Evolutionary conservation across 2,888 invertebrate genomes (phyloP).

Genomic region (Opisthograptis luteolata): DNA sequence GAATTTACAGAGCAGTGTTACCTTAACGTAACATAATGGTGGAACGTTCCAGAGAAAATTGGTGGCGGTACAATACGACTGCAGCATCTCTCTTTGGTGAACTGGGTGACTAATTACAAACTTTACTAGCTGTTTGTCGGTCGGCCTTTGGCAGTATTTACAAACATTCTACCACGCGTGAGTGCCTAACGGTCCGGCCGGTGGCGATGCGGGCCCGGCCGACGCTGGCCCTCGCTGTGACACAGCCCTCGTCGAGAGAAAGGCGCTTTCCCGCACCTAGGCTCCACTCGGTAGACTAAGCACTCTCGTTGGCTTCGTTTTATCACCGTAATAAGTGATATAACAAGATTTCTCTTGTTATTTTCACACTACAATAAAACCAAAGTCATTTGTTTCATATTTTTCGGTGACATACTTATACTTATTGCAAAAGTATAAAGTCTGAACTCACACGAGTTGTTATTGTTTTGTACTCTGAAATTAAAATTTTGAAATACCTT

Average conservation of each 20-base stretch:
- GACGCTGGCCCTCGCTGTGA: conserved; percentile 14
- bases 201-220: not conserved
- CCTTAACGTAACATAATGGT: no score
- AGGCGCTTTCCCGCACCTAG: conserved; percentile 76
- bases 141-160: conserved; percentile 53
- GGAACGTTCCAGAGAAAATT: no score
- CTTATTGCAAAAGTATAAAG: no score
- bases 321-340: conserved; percentile 36
- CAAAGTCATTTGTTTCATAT: no score
- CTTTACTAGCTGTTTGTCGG: conserved; percentile 12
- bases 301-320: conserved; percentile 49
- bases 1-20: no score
- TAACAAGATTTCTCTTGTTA: conserved; percentile 19
- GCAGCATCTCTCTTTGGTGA: not conserved
- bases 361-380: no score
- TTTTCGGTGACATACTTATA: no score
- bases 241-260: conserved; percentile 60
- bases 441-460: no score
- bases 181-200: conserved; percentile 40
- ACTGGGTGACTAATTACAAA: conserved; percentile 14
- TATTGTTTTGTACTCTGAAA: no score
- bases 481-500: no score
- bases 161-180: conserved; percentile 65
- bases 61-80: no score
- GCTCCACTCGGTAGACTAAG: conserved; percentile 50